Conservation (phyloP, 1,140 invertebrate species). For the Listronotus oregonensis region DNA sequence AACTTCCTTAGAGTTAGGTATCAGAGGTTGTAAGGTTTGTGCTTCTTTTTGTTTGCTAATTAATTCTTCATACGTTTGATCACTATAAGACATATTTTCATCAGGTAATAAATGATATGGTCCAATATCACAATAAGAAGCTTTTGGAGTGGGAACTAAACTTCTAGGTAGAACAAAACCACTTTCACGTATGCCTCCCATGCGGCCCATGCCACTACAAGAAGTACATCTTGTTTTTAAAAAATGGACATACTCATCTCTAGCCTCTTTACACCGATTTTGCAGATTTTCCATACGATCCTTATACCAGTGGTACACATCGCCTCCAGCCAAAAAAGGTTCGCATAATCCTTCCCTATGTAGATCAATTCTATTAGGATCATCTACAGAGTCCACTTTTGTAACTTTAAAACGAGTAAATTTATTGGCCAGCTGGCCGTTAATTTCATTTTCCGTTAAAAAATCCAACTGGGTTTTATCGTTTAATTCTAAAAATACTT, state of each 20-base stretch:
- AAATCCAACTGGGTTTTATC: conserved; percentile 54
- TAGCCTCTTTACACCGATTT: conserved; percentile 38
- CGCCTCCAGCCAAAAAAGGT: conserved; percentile 56
- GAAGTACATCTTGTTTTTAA: conserved; percentile 5
- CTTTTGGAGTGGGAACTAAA: not conserved
- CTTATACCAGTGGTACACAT: conserved; percentile 62
- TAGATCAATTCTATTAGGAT: conserved; percentile 9
- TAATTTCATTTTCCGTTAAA: conserved; percentile 30
- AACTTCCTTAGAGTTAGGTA: conserved; percentile 34
- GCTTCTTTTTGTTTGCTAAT: conserved; percentile 31
- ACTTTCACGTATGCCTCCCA: not conserved
- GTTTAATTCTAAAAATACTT: conserved; percentile 64
- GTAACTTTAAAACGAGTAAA: conserved; percentile 10
- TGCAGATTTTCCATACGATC: conserved; percentile 55
- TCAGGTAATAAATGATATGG: not conserved
- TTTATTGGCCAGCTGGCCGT: conserved; percentile 1
- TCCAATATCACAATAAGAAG: not conserved
- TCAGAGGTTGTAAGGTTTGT: conserved; percentile 20
- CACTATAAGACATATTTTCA: not conserved
- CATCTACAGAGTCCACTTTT: not conserved
- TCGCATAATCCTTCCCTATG: conserved; percentile 28
- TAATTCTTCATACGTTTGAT: conserved; percentile 40
- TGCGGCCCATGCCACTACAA: not conserved
- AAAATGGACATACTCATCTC: conserved; percentile 36
- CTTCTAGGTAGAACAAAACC: conserved; percentile 10